Evolutionary conservation across 2,797 vertebrate species (phyloP).

Genomic region (Notolabrus celidotus): DNA sequence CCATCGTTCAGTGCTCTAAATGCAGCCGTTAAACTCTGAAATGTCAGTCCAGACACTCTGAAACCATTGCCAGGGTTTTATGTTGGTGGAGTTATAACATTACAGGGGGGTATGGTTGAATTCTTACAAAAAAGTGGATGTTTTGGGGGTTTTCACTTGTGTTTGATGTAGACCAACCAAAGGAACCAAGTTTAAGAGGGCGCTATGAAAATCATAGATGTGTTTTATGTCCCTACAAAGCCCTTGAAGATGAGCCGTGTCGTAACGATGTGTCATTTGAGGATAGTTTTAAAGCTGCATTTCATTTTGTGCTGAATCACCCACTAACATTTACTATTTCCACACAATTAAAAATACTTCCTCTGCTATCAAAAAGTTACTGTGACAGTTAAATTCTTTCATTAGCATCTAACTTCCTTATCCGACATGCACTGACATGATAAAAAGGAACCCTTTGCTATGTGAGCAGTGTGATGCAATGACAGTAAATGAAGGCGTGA

Average conservation of each 20-base stretch:
- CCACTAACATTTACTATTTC: background rate
- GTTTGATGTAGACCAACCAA: background rate
- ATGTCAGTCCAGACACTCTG: no score
- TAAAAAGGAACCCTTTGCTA: background rate
- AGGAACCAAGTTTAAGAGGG: background rate
- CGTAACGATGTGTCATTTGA: background rate
- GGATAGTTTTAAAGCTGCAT: background rate
- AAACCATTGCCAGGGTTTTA: conserved; percentile 14
- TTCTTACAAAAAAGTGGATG: no score
- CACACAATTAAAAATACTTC: background rate
- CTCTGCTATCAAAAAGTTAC: background rate
- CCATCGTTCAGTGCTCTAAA: background rate
- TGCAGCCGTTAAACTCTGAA: background rate
- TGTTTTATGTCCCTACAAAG: background rate
- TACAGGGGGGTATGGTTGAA: background rate
- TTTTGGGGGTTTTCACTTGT: no score
- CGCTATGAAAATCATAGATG: background rate
- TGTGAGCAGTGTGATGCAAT: conserved; percentile 23
- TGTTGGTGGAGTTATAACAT: background rate
- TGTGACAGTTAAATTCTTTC: background rate
- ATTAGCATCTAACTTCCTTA: background rate
- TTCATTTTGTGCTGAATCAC: conserved; percentile 11
- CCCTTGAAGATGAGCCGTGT: background rate
- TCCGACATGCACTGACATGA: conserved; percentile 28
- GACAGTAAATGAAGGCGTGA: background rate